A percentile compares a stretch with the other conserved stretches of the same genome.
These are phyloP conservation scores for Turritopsis rubra DNA, from an alignment of 30 jellyfish, hydroid and myxozoan genomes.

Conservation along the genomic window DNA sequence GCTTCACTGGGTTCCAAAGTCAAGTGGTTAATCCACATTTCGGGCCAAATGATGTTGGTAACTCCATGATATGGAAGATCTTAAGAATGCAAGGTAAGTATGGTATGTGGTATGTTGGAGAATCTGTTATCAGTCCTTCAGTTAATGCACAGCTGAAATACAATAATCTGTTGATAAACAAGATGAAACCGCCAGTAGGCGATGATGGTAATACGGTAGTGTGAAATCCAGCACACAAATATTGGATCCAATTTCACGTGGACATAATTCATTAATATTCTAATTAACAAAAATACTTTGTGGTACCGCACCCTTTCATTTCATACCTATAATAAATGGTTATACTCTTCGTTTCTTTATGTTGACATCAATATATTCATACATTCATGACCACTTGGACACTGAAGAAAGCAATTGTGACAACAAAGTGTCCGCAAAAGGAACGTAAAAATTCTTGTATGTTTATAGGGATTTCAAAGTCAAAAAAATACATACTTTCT, in stretches of 20 bases:
- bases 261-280: too few relatives aligned
- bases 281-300: too few relatives aligned
- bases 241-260: not conserved
- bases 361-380: too few relatives aligned
- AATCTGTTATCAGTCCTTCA: constrained; percentile 75
- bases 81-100: constrained; percentile 60
- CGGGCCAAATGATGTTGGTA: constrained; percentile 34
- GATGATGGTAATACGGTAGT: constrained; percentile 2
- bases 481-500: too few relatives aligned
- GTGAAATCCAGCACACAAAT: constrained; percentile 7
- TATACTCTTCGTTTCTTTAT: too few relatives aligned
- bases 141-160: constrained; percentile 58
- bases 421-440: too few relatives aligned
- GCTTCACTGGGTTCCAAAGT: not conserved
- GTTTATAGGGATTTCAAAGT: too few relatives aligned
- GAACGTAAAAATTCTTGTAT: too few relatives aligned
- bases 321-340: too few relatives aligned
- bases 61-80: constrained; percentile 61
- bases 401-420: too few relatives aligned
- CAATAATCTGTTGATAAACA: constrained; percentile 45
- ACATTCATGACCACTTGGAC: too few relatives aligned
- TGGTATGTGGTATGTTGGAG: constrained; percentile 80
- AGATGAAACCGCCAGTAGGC: constrained; percentile 43
- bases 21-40: constrained; percentile 26
- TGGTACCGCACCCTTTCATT: too few relatives aligned